Evolutionary conservation across 2,888 invertebrate species (phyloP).

Genomic region (Agonopterix arenella): DNA sequence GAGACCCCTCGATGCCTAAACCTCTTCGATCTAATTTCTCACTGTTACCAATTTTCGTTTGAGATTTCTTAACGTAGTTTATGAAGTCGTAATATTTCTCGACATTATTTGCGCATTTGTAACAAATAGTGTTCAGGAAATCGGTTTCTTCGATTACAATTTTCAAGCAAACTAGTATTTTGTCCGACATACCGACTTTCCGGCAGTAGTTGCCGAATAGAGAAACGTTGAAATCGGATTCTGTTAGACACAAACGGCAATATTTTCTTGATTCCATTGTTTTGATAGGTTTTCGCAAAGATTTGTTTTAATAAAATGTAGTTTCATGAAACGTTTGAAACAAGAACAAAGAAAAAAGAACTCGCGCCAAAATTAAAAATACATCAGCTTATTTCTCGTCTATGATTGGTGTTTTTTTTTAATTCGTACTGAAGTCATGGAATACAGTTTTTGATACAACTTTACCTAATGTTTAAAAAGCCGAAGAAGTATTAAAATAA

Average conservation of each 20-base stretch:
- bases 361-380: too few species aligned
- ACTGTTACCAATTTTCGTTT: conserved; percentile 25
- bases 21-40: conserved; percentile 27
- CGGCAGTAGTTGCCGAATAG: conserved; percentile 48
- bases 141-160: conserved; percentile 52
- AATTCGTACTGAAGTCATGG: too few species aligned
- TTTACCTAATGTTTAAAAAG: background rate
- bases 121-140: conserved; percentile 49
- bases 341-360: too few species aligned
- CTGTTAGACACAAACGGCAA: conserved; percentile 55
- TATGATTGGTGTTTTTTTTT: too few species aligned
- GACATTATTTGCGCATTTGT: conserved; percentile 53
- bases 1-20: conserved; percentile 14
- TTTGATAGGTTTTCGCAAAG: background rate
- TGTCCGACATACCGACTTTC: conserved; percentile 47
- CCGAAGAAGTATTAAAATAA: conserved; percentile 3
- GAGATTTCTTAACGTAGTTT: conserved; percentile 45
- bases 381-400: too few species aligned
- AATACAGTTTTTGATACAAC: background rate
- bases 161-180: conserved; percentile 54
- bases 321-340: too few species aligned
- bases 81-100: conserved; percentile 57
- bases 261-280: conserved; percentile 49
- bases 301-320: too few species aligned
- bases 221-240: conserved; percentile 56